Base-by-base conservation (phyloP, 1,140 invertebrate genomes). In the Plectus sambesii region DNA sequence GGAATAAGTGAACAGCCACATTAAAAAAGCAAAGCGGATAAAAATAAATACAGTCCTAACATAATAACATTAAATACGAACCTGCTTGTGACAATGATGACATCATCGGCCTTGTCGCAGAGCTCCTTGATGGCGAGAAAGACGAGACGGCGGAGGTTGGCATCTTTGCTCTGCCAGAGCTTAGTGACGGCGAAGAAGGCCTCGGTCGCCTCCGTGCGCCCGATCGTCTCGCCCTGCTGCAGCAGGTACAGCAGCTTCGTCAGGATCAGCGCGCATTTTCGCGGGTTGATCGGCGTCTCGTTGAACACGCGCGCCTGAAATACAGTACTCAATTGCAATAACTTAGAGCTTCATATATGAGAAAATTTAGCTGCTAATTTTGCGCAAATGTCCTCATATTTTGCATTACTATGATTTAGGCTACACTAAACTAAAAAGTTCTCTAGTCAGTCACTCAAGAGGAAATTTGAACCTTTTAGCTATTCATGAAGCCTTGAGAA, bases 121-220 rank as follows among this genome's bases (percentile, higher is more conserved):
- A 99, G 73, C 69, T 97, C 92, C 70, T 98, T 98, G 50, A 99
- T 98, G 23, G 87, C 89, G 26, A 99, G 73, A 68, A 97, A 99
- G 3, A 98, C 87, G 76, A 99, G 80, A 39, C 93, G 74, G 15
- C 94, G 77, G 6, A 98, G 71, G 49, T 89, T 85, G 0, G 69
- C 82, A 78, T 99, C 92, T 66, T 87, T 85, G 0, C 85, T 92
- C 71, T 99, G 94, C 71, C 97, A 98, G 5, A 98, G 73, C 72
- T 98, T 98, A 1, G 94, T 99, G 79, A 97, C 94, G 6, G 93
- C 92, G 75, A 99, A 99, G 71, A 99, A 99, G 15, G 85, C 83
- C 65, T 97, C 92, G 6, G 93, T 99, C 0, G 93, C 94, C 74
- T 99, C 94, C 39, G 82, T 84, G 0, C 83, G 81, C 5, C 84